phyloP scores from a whole-genome alignment of 2,113 vertebrate species.

The Lampris incognitus region DNA sequence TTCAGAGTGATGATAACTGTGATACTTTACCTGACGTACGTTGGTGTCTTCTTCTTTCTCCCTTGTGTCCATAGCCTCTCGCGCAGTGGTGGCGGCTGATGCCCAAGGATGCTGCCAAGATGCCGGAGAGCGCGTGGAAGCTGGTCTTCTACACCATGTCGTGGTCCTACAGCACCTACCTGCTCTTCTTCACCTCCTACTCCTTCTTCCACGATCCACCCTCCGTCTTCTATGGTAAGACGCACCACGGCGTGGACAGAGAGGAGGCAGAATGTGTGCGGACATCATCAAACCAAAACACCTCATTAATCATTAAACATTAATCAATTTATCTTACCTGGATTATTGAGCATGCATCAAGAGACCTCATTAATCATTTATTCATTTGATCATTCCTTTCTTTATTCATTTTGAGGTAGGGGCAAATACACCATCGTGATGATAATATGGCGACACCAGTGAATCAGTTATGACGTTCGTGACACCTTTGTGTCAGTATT shows the following conservation, averaged over 20 bases:
- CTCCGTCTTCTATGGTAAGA: constrained; percentile 91
- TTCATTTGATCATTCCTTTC: neutral
- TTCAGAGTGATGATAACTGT: neutral
- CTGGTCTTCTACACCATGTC: constrained; percentile 92
- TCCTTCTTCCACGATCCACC: constrained; percentile 93
- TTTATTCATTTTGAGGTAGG: too few relatives aligned
- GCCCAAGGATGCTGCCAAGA: constrained; percentile 92
- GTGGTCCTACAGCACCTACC: constrained; percentile 92
- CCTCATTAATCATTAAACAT: too few relatives aligned
- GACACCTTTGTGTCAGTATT: too few relatives aligned
- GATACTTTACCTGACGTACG: constrained; percentile 14
- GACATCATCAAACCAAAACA: neutral
- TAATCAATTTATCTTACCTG: too few relatives aligned
- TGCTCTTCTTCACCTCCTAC: constrained; percentile 93
- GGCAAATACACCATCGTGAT: too few relatives aligned
- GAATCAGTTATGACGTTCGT: too few relatives aligned
- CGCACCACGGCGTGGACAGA: neutral
- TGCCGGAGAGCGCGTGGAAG: constrained; percentile 98
- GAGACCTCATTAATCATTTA: neutral
- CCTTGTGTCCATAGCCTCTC: constrained; percentile 84
- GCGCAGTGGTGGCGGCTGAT: constrained; percentile 86
- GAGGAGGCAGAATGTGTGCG: neutral
- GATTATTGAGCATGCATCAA: too few relatives aligned
- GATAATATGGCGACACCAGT: too few relatives aligned
- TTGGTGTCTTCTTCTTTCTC: neutral